Conservation (phyloP, 2,888 invertebrate species). For the Mimas tiliae region DNA sequence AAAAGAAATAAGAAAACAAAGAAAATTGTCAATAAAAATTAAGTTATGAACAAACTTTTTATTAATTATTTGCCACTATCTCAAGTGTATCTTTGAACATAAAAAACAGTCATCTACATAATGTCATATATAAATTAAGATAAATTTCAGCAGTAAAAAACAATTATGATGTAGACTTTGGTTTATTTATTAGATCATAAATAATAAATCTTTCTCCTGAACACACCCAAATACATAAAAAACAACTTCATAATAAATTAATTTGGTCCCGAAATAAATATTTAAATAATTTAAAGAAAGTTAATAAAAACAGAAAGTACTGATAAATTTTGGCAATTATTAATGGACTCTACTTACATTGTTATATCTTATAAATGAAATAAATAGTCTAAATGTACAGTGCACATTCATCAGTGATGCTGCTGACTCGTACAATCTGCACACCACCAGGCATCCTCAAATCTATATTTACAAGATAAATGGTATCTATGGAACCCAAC, state of each 20-base stretch:
- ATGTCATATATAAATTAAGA: conserved; percentile 68
- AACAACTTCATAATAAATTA: conserved; percentile 81
- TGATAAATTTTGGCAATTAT: conserved; percentile 83
- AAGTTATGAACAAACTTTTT: conserved; percentile 5
- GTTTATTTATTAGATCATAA: conserved; percentile 83
- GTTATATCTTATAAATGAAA: conserved; percentile 74
- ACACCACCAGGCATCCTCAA: background rate
- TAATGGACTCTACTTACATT: conserved; percentile 78
- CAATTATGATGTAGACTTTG: conserved; percentile 80
- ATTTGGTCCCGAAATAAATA: conserved; percentile 85
- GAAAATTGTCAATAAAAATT: conserved; percentile 25
- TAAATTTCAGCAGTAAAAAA: conserved; percentile 64
- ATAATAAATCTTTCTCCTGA: conserved; percentile 79
- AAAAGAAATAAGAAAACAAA: conserved; percentile 66
- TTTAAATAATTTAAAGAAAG: conserved; percentile 76
- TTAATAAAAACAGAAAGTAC: conserved; percentile 75
- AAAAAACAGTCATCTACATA: background rate
- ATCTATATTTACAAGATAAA: conserved; percentile 70
- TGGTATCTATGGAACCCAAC: conserved; percentile 64
- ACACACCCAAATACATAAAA: conserved; percentile 80
- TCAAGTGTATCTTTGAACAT: conserved; percentile 17
- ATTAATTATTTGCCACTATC: conserved; percentile 1
- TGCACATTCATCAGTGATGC: conserved; percentile 58
- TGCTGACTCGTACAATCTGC: conserved; percentile 1
- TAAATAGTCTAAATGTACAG: conserved; percentile 75